Conservation (phyloP, 2,113 vertebrate species). For the Athene cunicularia region DNA sequence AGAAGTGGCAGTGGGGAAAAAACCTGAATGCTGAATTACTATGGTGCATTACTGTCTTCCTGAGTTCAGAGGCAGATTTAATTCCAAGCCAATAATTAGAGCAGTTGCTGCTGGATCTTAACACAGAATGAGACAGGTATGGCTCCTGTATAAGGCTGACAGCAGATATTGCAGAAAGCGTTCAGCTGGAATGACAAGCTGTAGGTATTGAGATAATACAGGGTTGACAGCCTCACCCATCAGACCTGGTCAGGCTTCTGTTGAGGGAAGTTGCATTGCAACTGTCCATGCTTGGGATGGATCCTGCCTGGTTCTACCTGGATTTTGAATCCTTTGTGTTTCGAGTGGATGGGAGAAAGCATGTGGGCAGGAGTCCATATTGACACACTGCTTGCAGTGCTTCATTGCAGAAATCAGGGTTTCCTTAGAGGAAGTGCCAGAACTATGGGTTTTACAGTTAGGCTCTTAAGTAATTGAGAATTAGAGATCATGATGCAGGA, state of each 20-base stretch:
- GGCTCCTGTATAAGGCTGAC: neutral
- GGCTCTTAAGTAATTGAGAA: neutral
- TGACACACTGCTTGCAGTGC: rapidly evolving
- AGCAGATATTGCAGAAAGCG: neutral
- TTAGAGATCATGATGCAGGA: neutral
- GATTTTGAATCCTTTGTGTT: neutral
- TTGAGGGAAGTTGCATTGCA: rapidly evolving
- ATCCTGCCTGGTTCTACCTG: neutral
- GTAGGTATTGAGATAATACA: rapidly evolving
- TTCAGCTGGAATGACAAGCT: neutral
- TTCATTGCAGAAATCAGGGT: rapidly evolving
- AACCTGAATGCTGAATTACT: neutral
- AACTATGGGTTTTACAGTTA: neutral
- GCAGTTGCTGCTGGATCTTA: neutral
- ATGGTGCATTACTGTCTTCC: neutral
- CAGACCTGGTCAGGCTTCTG: rapidly evolving
- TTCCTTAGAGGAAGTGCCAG: rapidly evolving
- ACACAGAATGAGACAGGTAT: neutral
- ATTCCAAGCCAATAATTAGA: neutral
- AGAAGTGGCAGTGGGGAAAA: neutral
- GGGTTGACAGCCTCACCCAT: neutral
- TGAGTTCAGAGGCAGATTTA: neutral
- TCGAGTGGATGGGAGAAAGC: neutral
- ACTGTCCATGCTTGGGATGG: rapidly evolving
- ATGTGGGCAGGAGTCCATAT: rapidly evolving